Evolutionary conservation across 2,797 vertebrate genomes (phyloP).

Genomic region (Monodelphis domestica): DNA sequence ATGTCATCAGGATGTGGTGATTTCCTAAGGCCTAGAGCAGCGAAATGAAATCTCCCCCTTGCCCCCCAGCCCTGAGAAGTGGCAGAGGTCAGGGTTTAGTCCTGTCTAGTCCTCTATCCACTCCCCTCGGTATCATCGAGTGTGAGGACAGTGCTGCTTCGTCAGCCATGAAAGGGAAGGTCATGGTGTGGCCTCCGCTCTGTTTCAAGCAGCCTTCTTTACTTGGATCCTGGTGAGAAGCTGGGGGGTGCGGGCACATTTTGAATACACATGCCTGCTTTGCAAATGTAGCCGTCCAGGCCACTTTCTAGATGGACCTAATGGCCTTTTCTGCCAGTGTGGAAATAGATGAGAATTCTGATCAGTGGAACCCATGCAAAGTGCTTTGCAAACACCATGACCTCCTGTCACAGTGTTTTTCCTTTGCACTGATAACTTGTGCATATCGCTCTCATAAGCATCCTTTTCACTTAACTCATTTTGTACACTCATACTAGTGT

Average conservation of each 20-base stretch:
- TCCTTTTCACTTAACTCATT: too few relatives aligned
- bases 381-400: not conserved
- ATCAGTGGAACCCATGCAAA: not conserved
- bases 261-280: too few relatives aligned
- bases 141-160: too few relatives aligned
- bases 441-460: not conserved
- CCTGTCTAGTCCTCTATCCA: not conserved
- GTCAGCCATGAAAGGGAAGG: not conserved
- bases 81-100: rapidly evolving
- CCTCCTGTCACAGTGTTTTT: not conserved
- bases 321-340: not conserved
- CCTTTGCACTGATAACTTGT: not conserved
- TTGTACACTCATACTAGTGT: not conserved
- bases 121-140: not conserved
- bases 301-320: not conserved
- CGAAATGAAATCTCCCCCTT: too few relatives aligned
- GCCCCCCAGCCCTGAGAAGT: not conserved
- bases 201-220: not conserved
- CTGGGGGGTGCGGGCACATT: too few relatives aligned
- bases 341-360: not conserved
- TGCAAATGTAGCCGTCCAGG: not conserved
- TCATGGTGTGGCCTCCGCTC: not conserved
- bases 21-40: not conserved
- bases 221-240: not conserved
- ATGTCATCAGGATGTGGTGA: not conserved